These are phyloP conservation scores for Syngnathus rostellatus DNA, from an alignment of 2,797 vertebrate genomes.

Conservation along the genomic window DNA sequence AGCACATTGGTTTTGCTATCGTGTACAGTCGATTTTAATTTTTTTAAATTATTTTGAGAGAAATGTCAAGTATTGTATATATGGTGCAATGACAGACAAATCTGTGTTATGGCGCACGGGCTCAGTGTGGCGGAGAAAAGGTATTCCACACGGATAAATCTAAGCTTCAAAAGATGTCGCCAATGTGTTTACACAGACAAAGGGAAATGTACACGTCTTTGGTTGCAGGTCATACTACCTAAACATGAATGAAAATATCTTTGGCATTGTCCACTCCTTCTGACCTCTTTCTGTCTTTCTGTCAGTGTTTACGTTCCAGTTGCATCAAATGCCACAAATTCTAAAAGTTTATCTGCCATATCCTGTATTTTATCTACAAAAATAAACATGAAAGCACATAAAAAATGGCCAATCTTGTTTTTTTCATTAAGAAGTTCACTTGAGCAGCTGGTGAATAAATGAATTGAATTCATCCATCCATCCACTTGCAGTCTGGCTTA, in stretches of 20 bases:
- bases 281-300: constrained; percentile 31
- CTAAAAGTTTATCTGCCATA: constrained; percentile 47
- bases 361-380: constrained; percentile 52
- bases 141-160: constrained; percentile 26
- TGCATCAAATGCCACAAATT: constrained; percentile 25
- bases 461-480: constrained; percentile 50
- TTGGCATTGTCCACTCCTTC: constrained; percentile 53
- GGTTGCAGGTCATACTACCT: constrained; percentile 62
- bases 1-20: constrained; percentile 77
- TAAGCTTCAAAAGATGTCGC: constrained; percentile 22
- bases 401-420: constrained; percentile 60
- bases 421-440: constrained; percentile 41
- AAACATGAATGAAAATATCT: constrained; percentile 51
- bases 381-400: constrained; percentile 40
- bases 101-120: not conserved
- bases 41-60: constrained; percentile 79
- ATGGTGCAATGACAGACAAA: constrained; percentile 33
- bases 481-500: not conserved
- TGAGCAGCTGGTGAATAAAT: constrained; percentile 67
- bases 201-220: constrained; percentile 55
- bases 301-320: constrained; percentile 60
- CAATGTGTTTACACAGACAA: constrained; percentile 55
- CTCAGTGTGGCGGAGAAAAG: not conserved
- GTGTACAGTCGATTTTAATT: constrained; percentile 71
- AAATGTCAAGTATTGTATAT: constrained; percentile 62